Percentiles rank a stretch among this genome's conserved stretches.
Conservation (phyloP, 2,113 vertebrate species). For the Columba livia region DNA sequence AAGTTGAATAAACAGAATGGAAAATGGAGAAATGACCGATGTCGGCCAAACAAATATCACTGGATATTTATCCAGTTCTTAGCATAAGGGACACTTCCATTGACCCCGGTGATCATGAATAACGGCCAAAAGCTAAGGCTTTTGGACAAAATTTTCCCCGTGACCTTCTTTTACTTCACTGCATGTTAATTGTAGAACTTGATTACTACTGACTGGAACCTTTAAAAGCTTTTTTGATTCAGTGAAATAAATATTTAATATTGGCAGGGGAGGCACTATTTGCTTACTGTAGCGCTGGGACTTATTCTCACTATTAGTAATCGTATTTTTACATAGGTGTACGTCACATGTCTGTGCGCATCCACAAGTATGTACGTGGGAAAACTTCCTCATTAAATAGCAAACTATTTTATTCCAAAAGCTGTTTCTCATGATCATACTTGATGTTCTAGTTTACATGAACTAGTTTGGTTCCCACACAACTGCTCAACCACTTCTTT, state of each 20-base stretch:
- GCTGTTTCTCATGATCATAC: background rate
- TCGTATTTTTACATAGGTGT: background rate
- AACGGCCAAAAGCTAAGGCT: background rate
- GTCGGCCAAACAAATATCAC: background rate
- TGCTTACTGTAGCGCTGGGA: slow-evolving; percentile 1
- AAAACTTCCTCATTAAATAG: background rate
- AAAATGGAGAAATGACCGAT: background rate
- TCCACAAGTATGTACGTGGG: background rate
- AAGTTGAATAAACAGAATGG: background rate
- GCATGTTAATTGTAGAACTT: background rate
- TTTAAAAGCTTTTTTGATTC: background rate
- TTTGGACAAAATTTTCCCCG: background rate
- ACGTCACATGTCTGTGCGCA: background rate
- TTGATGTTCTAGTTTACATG: slow-evolving; percentile 16
- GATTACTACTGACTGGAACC: background rate
- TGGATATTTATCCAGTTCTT: background rate
- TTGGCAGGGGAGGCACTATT: background rate
- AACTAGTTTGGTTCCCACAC: slow-evolving; percentile 44
- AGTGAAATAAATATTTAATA: background rate
- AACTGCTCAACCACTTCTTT: slow-evolving; percentile 12
- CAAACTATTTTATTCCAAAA: background rate
- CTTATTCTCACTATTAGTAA: background rate
- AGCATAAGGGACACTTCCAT: background rate
- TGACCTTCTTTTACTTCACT: background rate
- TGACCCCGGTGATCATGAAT: background rate